Evolutionary conservation across 2,797 vertebrate genomes (phyloP).

Genomic region (Alectoris magna): DNA sequence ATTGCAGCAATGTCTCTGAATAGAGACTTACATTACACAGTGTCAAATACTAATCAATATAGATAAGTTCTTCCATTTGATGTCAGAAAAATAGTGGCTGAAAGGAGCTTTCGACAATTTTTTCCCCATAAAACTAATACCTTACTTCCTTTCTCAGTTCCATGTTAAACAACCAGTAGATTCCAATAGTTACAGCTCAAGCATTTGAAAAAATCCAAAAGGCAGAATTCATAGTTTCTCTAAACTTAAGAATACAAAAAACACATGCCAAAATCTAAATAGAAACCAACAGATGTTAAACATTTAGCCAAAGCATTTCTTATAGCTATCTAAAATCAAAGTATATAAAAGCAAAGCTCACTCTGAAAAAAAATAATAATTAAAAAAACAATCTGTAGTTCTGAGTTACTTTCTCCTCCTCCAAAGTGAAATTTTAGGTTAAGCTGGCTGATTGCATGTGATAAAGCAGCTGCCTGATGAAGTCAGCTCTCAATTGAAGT

Average conservation of each 20-base stretch:
- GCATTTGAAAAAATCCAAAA: background rate
- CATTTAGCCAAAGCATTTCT: background rate
- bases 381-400: background rate
- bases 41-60: background rate
- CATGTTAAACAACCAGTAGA: slow-evolving; percentile 27
- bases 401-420: background rate
- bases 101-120: background rate
- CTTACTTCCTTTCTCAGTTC: slow-evolving; percentile 26
- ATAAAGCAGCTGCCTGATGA: slow-evolving; percentile 1
- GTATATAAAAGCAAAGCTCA: background rate
- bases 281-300: slow-evolving; percentile 19
- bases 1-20: background rate
- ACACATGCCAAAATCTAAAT: slow-evolving; percentile 19
- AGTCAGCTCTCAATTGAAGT: background rate
- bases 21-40: background rate
- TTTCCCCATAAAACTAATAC: slow-evolving; percentile 23
- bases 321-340: slow-evolving; percentile 23
- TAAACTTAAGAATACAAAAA: slow-evolving; percentile 38
- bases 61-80: background rate
- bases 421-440: background rate
- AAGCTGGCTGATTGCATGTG: background rate
- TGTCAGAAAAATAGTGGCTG: background rate
- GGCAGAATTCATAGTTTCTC: background rate
- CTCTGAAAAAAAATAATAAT: background rate
- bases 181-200: slow-evolving; percentile 28